Evolutionary conservation across 2,797 vertebrate genomes (phyloP), one percentile per base, ranked within the genome.

Genomic region (Sebastiscus albofasciatus): DNA sequence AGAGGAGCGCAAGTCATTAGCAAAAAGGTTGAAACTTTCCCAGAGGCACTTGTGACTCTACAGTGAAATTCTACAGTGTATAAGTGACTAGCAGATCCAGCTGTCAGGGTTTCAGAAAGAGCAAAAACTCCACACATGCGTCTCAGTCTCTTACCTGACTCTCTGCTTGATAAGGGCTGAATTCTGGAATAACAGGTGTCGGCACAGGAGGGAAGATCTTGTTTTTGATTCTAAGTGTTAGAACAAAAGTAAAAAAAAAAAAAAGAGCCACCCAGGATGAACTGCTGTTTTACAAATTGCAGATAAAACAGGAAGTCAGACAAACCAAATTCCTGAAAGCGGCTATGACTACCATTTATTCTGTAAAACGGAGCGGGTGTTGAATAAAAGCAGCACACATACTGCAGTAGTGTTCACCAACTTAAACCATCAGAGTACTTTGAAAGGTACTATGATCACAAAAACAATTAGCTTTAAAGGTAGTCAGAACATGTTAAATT

Each of bases 171-270:
- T 18, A n/a, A 34, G 8, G 2, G 7, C 6, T 75, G 46, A 89
- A 86, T 26, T 88, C 68, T 75, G 65, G 76, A 68, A 95, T 89
- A 18, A 94, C 80, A 27, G 94, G 94, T 29, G 2, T 92, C 0
- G 94, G 94, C 34, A 95, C 87, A 3, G 92, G 90, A 69, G 92
- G 93, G 8, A 89, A 82, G 59, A 92, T 22, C 73, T 80, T 93
- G 39, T 4, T 80, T 89, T 85, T 83, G 18, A 92, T 66, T 84
- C 94, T 95, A 46, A 29, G 9, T 9, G 36, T 61, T 7, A 49
- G 18, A 81, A 55, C 7, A 80, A 27, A 7, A 81, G 34, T 1
- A 58, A 29, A 24, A 69, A 20, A 24, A 20, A 24, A 24, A 72
- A 12, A n/a, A 29, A 66, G 6, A 9, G 18, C 6, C 5, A 33